Conservation (phyloP, 2,888 invertebrate species). For the Alloscopus bannaensis region DNA sequence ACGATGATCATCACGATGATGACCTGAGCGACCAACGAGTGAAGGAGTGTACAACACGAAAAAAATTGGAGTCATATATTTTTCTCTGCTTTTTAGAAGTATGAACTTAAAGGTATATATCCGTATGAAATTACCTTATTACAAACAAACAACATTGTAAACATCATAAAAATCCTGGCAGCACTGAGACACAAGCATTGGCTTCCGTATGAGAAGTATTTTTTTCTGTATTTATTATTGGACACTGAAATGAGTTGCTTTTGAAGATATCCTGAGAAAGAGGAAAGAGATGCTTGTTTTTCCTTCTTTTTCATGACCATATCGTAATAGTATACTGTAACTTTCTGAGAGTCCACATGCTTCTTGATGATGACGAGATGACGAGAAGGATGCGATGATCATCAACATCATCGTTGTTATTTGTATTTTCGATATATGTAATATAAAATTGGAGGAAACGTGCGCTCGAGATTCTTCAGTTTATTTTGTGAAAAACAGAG, state of each 20-base stretch:
- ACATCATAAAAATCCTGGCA: constrained; percentile 30
- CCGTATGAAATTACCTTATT: constrained; percentile 49
- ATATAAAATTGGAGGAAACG: not conserved
- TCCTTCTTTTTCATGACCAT: constrained; percentile 3
- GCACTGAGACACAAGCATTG: no score
- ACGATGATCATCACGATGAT: constrained; percentile 20
- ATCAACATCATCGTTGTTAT: constrained; percentile 7
- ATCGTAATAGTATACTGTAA: constrained; percentile 2
- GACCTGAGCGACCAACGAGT: constrained; percentile 3
- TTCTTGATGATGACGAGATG: not conserved
- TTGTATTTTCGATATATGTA: not conserved
- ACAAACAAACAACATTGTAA: constrained; percentile 41
- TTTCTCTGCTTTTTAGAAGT: not conserved
- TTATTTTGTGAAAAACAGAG: not conserved
- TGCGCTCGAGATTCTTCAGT: no score
- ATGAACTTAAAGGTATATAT: not conserved
- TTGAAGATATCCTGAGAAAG: not conserved
- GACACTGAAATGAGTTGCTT: not conserved
- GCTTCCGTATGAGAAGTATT: not conserved
- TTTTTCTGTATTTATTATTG: not conserved
- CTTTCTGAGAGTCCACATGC: not conserved
- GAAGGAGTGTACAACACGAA: not conserved
- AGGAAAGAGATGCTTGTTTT: not conserved
- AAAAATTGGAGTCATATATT: not conserved
- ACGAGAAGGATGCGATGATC: no score